These are phyloP conservation scores for Pteruthius melanotis DNA, from an alignment of 2,113 vertebrate genomes.

Conservation along the genomic window DNA sequence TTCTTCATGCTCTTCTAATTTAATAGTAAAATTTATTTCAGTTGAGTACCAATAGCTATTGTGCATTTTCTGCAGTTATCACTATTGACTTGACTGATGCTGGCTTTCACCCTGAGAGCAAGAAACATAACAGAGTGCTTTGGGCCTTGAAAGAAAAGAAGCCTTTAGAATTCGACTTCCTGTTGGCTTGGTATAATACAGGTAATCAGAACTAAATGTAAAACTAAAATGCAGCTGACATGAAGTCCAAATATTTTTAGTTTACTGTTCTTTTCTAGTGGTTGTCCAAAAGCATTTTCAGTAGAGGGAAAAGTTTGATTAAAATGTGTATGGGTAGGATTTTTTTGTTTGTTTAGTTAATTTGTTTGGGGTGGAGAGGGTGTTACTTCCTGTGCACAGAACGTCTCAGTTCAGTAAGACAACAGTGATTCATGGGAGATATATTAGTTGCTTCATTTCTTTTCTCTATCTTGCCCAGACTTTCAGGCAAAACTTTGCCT, in stretches of 20 bases:
- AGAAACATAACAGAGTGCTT: constrained; percentile 77
- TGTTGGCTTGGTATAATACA: constrained; percentile 76
- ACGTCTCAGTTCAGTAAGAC: background rate
- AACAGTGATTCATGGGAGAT: background rate
- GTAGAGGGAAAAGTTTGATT: background rate
- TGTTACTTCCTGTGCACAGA: background rate
- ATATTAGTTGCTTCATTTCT: background rate
- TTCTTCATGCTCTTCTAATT: background rate
- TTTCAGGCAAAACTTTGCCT: background rate
- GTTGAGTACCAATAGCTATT: background rate
- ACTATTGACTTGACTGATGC: constrained; percentile 82
- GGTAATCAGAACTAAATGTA: constrained; percentile 62
- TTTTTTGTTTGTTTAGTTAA: background rate
- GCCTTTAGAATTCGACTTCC: constrained; percentile 81
- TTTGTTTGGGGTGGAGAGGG: background rate
- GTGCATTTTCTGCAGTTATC: constrained; percentile 71
- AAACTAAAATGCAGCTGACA: background rate
- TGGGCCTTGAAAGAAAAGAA: constrained; percentile 85
- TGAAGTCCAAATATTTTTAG: background rate
- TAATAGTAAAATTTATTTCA: background rate
- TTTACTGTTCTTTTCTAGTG: background rate
- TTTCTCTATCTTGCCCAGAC: background rate
- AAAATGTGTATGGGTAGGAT: background rate
- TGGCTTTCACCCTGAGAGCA: constrained; percentile 74
- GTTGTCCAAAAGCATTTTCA: background rate